Percentiles rank a stretch among this genome's conserved stretches.
Conservation (phyloP, 2,113 vertebrate genomes). For the Tupaia chinensis region DNA sequence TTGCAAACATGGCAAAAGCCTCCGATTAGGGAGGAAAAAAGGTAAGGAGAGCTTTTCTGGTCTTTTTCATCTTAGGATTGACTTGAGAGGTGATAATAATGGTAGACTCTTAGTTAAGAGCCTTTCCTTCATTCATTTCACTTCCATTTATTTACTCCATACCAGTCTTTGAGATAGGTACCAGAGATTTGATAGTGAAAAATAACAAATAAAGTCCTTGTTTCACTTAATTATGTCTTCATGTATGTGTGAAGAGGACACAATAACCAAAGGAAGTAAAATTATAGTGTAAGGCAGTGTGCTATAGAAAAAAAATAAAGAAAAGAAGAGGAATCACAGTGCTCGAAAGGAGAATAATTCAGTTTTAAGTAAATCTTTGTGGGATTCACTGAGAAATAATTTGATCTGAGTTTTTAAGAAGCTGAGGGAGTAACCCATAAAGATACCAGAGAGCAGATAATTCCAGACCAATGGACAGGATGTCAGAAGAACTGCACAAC, state of each 20-base stretch:
- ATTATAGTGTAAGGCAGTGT: background rate
- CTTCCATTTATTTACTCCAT: background rate
- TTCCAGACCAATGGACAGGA: background rate
- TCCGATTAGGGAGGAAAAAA: background rate
- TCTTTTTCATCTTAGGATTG: background rate
- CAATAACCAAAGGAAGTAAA: background rate
- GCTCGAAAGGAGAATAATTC: background rate
- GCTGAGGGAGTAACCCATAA: background rate
- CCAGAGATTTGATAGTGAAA: background rate
- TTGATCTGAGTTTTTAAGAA: conserved; percentile 20
- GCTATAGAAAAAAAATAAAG: background rate
- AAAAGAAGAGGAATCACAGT: background rate
- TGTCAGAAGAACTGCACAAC: background rate
- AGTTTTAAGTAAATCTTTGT: background rate
- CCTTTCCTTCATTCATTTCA: background rate
- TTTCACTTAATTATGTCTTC: background rate
- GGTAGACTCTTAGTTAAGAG: background rate
- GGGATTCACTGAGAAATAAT: conserved; percentile 1
- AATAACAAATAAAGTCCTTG: background rate
- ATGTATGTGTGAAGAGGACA: background rate
- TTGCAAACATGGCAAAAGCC: background rate
- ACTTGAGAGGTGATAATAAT: background rate
- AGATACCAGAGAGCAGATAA: background rate
- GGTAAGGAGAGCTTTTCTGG: background rate
- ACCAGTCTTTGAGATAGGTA: background rate